phyloP scores from a whole-genome alignment of 2,888 invertebrate genomes.

The Merodon equestris region DNA sequence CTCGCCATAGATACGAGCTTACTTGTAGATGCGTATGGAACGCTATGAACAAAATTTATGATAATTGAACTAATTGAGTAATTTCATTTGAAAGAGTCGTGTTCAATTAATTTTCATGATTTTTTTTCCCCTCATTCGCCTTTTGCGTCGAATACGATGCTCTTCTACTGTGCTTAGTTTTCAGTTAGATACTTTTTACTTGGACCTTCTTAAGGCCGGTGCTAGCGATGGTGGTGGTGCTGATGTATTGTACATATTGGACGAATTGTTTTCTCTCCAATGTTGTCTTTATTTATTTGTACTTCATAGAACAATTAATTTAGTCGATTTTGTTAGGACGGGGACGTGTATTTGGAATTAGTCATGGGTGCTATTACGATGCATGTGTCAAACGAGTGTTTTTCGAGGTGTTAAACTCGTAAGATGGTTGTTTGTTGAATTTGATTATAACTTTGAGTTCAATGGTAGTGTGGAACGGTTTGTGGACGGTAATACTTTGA shows the following conservation, averaged over 20 bases:
- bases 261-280: constrained; percentile 10
- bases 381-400: constrained; percentile 28
- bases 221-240: constrained; percentile 10
- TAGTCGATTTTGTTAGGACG: constrained; percentile 10
- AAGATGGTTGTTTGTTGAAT: neutral
- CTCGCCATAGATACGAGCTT: constrained; percentile 2
- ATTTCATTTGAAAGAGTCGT: constrained; percentile 72
- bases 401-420: constrained; percentile 27
- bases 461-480: no score
- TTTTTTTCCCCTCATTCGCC: constrained; percentile 20
- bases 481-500: no score
- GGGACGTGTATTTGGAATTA: constrained; percentile 38
- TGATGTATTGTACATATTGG: constrained; percentile 17
- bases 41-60: constrained; percentile 67
- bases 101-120: constrained; percentile 70
- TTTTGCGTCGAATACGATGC: neutral
- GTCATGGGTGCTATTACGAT: constrained; percentile 32
- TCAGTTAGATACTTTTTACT: constrained; percentile 9
- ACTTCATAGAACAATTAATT: constrained; percentile 42
- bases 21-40: constrained; percentile 36
- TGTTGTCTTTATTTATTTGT: constrained; percentile 42
- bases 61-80: constrained; percentile 72
- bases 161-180: neutral
- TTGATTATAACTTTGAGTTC: no score
- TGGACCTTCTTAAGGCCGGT: neutral